Percentiles rank a stretch among this genome's conserved stretches.
Evolutionary conservation across 2,797 vertebrate species (phyloP).

Genomic region (Calcarius lapponicus): DNA sequence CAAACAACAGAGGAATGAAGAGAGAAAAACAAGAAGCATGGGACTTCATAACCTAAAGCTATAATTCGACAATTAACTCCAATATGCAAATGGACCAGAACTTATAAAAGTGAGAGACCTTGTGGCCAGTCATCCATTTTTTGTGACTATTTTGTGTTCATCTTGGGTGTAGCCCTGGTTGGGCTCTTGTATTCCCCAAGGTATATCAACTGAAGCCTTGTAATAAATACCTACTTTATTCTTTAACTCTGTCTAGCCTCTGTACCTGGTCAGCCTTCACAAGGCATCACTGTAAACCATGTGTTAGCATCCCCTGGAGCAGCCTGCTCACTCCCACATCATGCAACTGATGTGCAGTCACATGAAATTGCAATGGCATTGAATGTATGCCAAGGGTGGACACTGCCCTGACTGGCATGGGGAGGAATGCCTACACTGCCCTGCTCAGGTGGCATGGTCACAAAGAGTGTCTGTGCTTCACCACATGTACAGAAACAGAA

Average conservation of each 20-base stretch:
- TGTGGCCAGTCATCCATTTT: fast-evolving
- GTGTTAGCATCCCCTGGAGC: not conserved
- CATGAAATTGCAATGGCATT: not conserved
- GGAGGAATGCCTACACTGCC: not conserved
- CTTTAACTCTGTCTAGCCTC: not conserved
- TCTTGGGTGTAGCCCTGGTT: not conserved
- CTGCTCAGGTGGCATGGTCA: not conserved
- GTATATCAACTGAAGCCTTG: not conserved
- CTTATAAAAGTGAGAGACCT: not conserved
- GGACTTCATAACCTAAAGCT: not conserved
- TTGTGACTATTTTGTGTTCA: not conserved
- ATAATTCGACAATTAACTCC: not conserved
- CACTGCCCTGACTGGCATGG: not conserved
- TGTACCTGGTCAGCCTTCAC: not conserved
- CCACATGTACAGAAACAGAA: not conserved
- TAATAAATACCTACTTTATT: not conserved
- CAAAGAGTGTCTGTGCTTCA: fast-evolving
- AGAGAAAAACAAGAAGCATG: not conserved
- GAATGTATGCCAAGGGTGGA: not conserved
- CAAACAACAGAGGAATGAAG: not conserved
- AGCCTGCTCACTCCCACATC: not conserved
- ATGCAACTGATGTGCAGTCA: not conserved
- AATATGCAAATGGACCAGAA: not conserved
- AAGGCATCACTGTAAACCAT: not conserved
- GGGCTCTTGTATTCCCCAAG: not conserved